Evolutionary conservation across 2,797 vertebrate species (phyloP).

Genomic region (Cyclopterus lumpus): DNA sequence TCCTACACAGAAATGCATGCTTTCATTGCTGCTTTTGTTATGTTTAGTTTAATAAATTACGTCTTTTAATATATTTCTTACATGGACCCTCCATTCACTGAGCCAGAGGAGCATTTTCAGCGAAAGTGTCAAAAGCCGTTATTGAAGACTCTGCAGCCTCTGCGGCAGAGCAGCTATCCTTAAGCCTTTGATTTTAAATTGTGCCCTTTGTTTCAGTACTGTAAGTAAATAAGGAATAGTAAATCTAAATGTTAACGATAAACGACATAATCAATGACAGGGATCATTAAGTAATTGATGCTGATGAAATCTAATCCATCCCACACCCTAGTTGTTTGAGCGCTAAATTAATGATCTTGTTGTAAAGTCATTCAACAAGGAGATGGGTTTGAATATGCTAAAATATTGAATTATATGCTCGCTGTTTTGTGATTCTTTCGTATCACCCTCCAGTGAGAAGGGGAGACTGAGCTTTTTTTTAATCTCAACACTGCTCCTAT

Average conservation of each 20-base stretch:
- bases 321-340: background rate
- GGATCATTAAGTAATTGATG: slow-evolving; percentile 23
- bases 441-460: background rate
- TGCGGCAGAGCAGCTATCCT: background rate
- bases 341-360: slow-evolving; percentile 13
- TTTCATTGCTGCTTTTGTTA: background rate
- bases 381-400: background rate
- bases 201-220: background rate
- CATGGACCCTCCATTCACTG: background rate
- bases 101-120: background rate
- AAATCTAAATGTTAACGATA: slow-evolving; percentile 22
- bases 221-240: background rate
- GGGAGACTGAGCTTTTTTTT: background rate
- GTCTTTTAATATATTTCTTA: background rate
- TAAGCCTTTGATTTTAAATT: background rate
- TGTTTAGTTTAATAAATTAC: background rate
- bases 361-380: background rate
- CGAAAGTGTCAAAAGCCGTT: background rate
- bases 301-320: slow-evolving; percentile 41
- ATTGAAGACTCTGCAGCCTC: background rate
- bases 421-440: background rate
- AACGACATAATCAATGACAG: slow-evolving; percentile 32
- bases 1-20: background rate
- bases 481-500: slow-evolving; percentile 12
- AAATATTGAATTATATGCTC: background rate